Percentiles rank a stretch among this genome's conserved stretches.
Conservation (phyloP, 2,797 vertebrate species). For the Xiphorhynchus erythropygius region DNA sequence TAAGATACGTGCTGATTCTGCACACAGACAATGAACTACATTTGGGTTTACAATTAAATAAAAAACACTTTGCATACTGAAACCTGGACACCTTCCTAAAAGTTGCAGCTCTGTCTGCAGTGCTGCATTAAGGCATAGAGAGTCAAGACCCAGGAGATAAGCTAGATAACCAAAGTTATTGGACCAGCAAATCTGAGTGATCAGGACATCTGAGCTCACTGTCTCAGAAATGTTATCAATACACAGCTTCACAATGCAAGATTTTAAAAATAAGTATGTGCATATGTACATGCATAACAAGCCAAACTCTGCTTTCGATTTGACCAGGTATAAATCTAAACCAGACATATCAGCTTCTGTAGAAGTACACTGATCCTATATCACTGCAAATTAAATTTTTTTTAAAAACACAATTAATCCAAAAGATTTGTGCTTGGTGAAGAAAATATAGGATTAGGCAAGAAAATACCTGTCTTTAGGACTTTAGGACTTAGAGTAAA, state of each 20-base stretch:
- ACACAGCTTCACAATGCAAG: background rate
- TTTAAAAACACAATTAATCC: background rate
- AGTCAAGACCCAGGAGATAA: background rate
- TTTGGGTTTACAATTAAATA: background rate
- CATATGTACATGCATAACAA: background rate
- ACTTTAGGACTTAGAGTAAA: background rate
- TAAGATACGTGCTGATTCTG: background rate
- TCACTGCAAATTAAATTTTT: background rate
- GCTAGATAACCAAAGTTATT: background rate
- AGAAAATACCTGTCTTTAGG: background rate
- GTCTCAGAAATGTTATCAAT: background rate
- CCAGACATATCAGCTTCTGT: background rate
- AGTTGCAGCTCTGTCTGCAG: background rate
- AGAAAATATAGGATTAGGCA: background rate
- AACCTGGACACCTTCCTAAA: background rate
- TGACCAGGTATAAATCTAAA: background rate
- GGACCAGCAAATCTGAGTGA: background rate
- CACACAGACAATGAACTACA: fast-evolving
- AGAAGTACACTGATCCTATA: background rate
- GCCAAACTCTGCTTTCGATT: background rate
- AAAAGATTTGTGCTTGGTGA: background rate
- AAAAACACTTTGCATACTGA: background rate
- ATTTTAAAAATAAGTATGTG: background rate
- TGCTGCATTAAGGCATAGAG: background rate
- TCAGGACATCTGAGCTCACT: background rate